Base-by-base conservation (phyloP, 2,797 vertebrate species). In the Myotis planiceps region DNA sequence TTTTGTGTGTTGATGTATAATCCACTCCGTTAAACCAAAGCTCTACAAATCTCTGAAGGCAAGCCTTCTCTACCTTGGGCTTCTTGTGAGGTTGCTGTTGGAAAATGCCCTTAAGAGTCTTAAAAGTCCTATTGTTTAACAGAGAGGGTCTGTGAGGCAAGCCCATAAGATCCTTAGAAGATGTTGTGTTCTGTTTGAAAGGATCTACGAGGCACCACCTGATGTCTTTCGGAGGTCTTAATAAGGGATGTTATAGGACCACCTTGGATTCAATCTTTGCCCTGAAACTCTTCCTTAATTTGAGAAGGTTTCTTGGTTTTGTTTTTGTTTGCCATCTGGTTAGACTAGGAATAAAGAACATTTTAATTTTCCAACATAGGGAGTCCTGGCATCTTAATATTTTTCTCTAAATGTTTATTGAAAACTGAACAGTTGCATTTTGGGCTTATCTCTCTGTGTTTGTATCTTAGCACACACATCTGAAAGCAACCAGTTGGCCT, bases 301-400 rank as follows among this genome's bases (percentile, higher is more conserved):
- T 80, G 60, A 96, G 34, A 65, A 21, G 21, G 10, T 49, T 47
- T 75, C 47, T 49, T n/a, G 45, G 45, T 32, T 51, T 49, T 75
- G 72, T 2, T 49, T 12, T 9, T 89, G 83, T 53, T 63, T 88
- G 53, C 51, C 79, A 23, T 45, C 29, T 58, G 27, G 13, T 34
- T 15, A 92, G 74, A 47, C 2, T n/a, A 81, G 5, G 6, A 47
- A 85, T 60, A 81, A 88, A 29, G 74, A 97, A 79, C 15, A 29
- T 34, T 74, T 94, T 84, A n/a, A 58, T 84, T 94, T 92, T 87
- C 79, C 91, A 89, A 42, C 32, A 65, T 3, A 65, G 34, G 19
- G 14, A 55, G 53, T 71, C 27, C 37, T 66, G n/a, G 60, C 32
- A 18, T 80, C 37, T 89, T 49, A 66, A 51, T 71, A 55, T 32